These are phyloP conservation scores for Metalampra italica DNA, from an alignment of 2,888 invertebrate genomes.

Conservation along the genomic window DNA sequence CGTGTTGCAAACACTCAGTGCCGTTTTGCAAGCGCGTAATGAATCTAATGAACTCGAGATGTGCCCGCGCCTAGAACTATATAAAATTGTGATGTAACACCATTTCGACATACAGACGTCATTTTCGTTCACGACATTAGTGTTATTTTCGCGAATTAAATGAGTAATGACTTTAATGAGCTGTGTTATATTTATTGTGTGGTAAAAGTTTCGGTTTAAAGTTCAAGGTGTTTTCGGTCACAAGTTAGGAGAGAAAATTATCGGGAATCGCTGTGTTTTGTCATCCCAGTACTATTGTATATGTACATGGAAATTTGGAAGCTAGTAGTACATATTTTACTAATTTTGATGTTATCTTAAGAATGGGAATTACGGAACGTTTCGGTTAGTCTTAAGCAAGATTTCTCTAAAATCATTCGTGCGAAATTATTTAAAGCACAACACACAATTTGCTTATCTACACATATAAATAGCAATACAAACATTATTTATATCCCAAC, in stretches of 20 bases:
- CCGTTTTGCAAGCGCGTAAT: slow-evolving; percentile 48
- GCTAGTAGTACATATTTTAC: too few relatives aligned
- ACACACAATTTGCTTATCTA: slow-evolving; percentile 8
- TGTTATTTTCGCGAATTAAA: slow-evolving; percentile 15
- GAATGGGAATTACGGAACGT: neutral
- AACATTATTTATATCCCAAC: slow-evolving; percentile 20
- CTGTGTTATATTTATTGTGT: slow-evolving; percentile 2
- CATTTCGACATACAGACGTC: slow-evolving; percentile 17
- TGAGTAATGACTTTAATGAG: slow-evolving; percentile 13
- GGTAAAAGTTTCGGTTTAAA: neutral
- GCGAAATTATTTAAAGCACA: neutral
- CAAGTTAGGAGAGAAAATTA: too few relatives aligned
- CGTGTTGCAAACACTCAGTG: slow-evolving; percentile 44
- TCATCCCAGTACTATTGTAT: too few relatives aligned
- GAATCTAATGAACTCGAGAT: slow-evolving; percentile 51
- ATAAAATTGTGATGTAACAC: slow-evolving; percentile 53
- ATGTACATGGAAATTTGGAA: too few relatives aligned
- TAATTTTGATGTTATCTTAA: neutral
- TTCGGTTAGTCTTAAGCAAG: neutral
- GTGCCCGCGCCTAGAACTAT: slow-evolving; percentile 29
- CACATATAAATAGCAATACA: slow-evolving; percentile 6
- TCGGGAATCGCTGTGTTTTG: too few relatives aligned
- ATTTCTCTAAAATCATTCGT: neutral
- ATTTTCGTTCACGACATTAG: slow-evolving; percentile 8
- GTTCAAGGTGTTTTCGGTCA: too few relatives aligned